Evolutionary conservation across 2,797 vertebrate species (phyloP), one percentile per base, ranked within the genome.

Genomic region (Cynopterus sphinx): DNA sequence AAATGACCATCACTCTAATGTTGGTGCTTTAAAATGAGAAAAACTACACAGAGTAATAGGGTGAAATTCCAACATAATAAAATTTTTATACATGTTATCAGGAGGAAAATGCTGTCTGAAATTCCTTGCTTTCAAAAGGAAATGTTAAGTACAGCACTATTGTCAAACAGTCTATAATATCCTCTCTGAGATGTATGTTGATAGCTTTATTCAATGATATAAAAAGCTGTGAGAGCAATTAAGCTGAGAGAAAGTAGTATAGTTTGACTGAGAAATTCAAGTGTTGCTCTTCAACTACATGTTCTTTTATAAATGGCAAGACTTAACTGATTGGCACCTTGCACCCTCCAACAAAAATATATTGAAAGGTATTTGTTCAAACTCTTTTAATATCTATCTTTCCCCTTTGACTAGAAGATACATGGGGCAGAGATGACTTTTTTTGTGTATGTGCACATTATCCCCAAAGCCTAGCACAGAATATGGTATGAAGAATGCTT

Each of bases 1-100:
- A 98, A 97, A 97, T 6, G 51, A 84, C 93, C 16, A 91, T 70
- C 65, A 21, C 71, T 16, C 21, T 84, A 75, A 57, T 21, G 43
- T 49, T 78, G 67, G 33, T 5, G 12, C 71, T 63, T 96, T 79
- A 87, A 92, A 93, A 94, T 63, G 21, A 77, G 61, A 81, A 91
- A 85, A 88, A 65, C 26, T 75, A 78, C 2, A 74, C 8, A 68
- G 53, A 84, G 22, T 24, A 51, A 90, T 49, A 19, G 24, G 39
- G 8, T 73, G 46, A 88, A 90, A 90, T 94, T 70, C 22, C 51
- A 51, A 77, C 46, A 81, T 51, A 92, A 46, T 33, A 90, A 86
- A 91, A 79, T 61, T 82, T 85, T 89, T 77, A 57, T 39, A 84
- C 4, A 39, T 15, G 21, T 83, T 83, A 92, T 39, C 33, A 59